Base-by-base conservation (phyloP, 92 coral and sea anemone species). In the Chrysogorgia sp. region DNA sequence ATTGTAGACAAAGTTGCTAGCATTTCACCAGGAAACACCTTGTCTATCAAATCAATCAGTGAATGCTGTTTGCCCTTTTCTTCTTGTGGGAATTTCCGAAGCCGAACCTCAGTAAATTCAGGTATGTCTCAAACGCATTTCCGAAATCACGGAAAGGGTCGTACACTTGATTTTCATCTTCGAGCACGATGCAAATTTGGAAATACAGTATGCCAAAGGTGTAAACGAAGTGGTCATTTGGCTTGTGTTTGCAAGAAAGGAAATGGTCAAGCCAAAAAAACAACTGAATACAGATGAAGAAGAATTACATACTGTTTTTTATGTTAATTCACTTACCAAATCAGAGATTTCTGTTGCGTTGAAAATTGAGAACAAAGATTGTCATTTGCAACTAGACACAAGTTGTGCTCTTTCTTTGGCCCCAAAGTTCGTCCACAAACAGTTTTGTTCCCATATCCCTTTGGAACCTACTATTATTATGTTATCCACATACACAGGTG, bases 401-500 rank as follows among this genome's bases (percentile, higher is more conserved):
- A 72, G 74, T 43, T 82, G 90, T 82, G 90, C 80, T 33, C 64
- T 82, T 55, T 34, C 86, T 50, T 68, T 81, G 13, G 90, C 83
- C 20, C 90, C 84, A 30, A 82, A 82, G 60, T 22, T 48, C 32
- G 75, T 77, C 70, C 75, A 82, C 20, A 60, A 82, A 31, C 40
- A 77, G 32, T 70, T 47, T 77, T 87, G 84, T 64, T 55, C 85
- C 61, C 64, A 70, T 70, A 62, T 78, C 9, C 40, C 86, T 8
- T 40, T 83, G 32, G 24, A 82, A 34, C 64, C 87, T 14, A 86
- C 90, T 24, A 23, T 34, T 26, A 74, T 75, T n/a, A 78, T 69
- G 19, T 53, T 82, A 34, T 82, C 90, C 28, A 82, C 83, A 35
- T 82, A 82, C 52, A 86, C 87, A 48, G 86, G 87, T 60, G 84